Conservation (phyloP, 2,797 vertebrate species). For the Chiroxiphia lanceolata region DNA sequence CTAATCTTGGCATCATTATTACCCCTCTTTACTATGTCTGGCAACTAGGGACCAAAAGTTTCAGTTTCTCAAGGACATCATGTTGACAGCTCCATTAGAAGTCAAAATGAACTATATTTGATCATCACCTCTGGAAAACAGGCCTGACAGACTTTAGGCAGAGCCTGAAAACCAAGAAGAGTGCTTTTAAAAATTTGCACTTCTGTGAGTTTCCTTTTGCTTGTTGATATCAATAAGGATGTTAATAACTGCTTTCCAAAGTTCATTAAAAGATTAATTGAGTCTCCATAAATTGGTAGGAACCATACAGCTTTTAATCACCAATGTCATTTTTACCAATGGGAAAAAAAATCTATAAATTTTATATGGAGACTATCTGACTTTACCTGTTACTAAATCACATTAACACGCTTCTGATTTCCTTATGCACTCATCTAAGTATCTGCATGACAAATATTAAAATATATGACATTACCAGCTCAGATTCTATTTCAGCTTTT, state of each 20-base stretch:
- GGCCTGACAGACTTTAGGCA: accelerated
- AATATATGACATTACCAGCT: not conserved
- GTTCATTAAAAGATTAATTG: not conserved
- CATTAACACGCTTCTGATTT: not conserved
- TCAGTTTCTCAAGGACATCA: not conserved
- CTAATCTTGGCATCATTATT: not conserved
- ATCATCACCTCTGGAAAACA: not conserved
- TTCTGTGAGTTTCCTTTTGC: not conserved
- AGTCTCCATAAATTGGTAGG: not conserved
- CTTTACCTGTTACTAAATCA: not conserved
- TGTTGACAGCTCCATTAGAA: not conserved
- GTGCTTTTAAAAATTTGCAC: not conserved
- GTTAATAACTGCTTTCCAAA: not conserved
- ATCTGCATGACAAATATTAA: not conserved
- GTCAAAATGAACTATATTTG: not conserved
- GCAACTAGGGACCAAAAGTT: not conserved
- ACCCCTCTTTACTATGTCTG: not conserved
- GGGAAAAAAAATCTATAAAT: not conserved
- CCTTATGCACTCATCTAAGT: not conserved
- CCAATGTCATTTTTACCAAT: not conserved
- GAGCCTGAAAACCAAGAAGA: not conserved
- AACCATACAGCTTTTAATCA: not conserved
- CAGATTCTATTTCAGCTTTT: not conserved
- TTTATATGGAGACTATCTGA: not conserved
- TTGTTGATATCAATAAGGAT: not conserved